These are phyloP conservation scores for Crocodylus rhombifer DNA, from an alignment of 2,797 vertebrate genomes.

Conservation along the genomic window DNA sequence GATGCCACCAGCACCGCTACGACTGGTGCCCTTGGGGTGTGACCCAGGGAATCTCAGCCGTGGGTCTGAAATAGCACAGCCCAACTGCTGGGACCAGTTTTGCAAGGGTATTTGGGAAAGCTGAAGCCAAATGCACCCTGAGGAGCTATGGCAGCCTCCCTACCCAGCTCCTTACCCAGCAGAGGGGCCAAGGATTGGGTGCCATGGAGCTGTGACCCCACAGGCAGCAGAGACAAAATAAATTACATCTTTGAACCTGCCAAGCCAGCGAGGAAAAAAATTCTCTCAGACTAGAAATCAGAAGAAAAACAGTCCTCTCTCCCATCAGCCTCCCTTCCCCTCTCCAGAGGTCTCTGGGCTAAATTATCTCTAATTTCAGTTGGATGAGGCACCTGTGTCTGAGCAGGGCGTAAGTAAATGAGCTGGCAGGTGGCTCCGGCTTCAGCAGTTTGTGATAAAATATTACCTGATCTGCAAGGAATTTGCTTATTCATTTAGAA, in stretches of 20 bases:
- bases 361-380: conserved; percentile 41
- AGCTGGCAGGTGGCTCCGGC: conserved; percentile 53
- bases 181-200: background rate
- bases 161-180: background rate
- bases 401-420: conserved; percentile 10
- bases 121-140: no score
- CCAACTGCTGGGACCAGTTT: no score
- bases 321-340: background rate
- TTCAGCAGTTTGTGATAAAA: conserved; percentile 1
- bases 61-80: no score
- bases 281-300: background rate
- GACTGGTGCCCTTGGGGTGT: background rate
- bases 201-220: no score
- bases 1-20: background rate
- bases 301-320: background rate
- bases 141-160: no score
- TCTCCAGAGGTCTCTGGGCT: conserved; percentile 14
- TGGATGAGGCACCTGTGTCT: conserved; percentile 45
- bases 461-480: conserved; percentile 49
- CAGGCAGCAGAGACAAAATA: no score
- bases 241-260: background rate
- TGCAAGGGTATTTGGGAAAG: no score
- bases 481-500: conserved; percentile 44
- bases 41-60: background rate
- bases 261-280: background rate